Conservation (phyloP, 2,888 invertebrate species). For the Cacoxenus indagator region DNA sequence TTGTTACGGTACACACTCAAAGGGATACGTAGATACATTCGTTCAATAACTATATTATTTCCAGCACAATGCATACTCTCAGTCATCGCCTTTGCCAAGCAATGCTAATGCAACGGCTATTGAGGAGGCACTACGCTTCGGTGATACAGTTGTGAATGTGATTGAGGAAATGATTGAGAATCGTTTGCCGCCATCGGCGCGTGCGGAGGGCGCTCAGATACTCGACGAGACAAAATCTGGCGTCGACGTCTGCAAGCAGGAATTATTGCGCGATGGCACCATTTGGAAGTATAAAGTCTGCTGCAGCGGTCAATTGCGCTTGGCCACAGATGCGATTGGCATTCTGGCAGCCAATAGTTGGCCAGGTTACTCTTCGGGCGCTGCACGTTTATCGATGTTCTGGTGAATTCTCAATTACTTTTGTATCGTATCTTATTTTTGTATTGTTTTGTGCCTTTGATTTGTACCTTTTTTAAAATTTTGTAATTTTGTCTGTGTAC, state of each 20-base stretch:
- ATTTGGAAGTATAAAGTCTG: slow-evolving; percentile 41
- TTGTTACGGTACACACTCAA: background rate
- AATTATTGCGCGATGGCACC: slow-evolving; percentile 15
- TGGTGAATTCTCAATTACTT: too few relatives aligned
- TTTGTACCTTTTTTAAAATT: background rate
- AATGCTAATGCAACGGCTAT: background rate
- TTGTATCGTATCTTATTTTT: too few relatives aligned
- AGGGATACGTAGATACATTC: background rate
- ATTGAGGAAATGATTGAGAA: slow-evolving; percentile 30
- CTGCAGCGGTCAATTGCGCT: slow-evolving; percentile 26
- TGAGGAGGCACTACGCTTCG: slow-evolving; percentile 29
- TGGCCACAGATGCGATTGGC: slow-evolving; percentile 25
- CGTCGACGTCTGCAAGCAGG: slow-evolving; percentile 31
- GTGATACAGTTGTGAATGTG: slow-evolving; percentile 16
- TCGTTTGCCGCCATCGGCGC: slow-evolving; percentile 28
- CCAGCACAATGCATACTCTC: background rate
- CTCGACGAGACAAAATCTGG: slow-evolving; percentile 25
- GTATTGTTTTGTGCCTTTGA: background rate
- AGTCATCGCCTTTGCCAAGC: background rate
- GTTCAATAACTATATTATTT: background rate
- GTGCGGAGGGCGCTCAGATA: slow-evolving; percentile 30
- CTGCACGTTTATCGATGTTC: slow-evolving; percentile 23
- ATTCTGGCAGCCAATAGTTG: slow-evolving; percentile 12
- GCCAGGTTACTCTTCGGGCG: background rate
- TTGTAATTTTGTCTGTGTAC: background rate